Evolutionary conservation across 2,888 invertebrate genomes (phyloP), one percentile per base, ranked within the genome.

Genomic region (Dasysyrphus tricinctus): DNA sequence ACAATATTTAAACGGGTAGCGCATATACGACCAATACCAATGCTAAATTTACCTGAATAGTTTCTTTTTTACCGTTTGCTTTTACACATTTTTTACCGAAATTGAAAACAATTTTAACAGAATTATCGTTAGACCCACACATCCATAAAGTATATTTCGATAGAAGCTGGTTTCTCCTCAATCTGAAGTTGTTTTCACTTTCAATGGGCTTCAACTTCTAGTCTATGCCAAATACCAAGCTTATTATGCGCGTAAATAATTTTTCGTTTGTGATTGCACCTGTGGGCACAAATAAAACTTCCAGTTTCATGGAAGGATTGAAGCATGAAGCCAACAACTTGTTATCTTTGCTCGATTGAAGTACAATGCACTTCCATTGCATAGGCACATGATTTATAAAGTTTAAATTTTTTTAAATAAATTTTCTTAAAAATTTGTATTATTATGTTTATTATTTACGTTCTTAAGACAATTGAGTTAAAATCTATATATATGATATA

Each of bases 191-290:
- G 59, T 59, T 59, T 59, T 59, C 19, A 59, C 59, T 59, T 59
- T 59, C 59, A 59, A 59, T 59, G 14, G 19, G 7, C 59, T 19
- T 59, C 19, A 37, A 39, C 24, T 39, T 59, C 19, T 12, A 59
- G 1, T n/a, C 34, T 11, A 39, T 24, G 7, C 59, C 6, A 24
- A 19, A 67, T 32, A 12, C n/a, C 51, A 63, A 16, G 67, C 73
- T 77, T 73, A 82, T 77, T 81, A 81, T 67, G 81, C 73, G 77
- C 54, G 78, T 65, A 57, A 61, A 61, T 65, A 56, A 59, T 67
- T 77, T 72, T 29, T 56, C 5, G 5, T 54, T 82, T 24, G 70
- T 65, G 56, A 76, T 59, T 76, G 72, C 75, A 56, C 56, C 81
- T 44, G 57, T 42, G 57, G 81, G 61, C 56, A 51, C 34, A 67